These are phyloP conservation scores for Stigmatopora nigra DNA, from an alignment of 2,113 vertebrate species.

Conservation along the genomic window DNA sequence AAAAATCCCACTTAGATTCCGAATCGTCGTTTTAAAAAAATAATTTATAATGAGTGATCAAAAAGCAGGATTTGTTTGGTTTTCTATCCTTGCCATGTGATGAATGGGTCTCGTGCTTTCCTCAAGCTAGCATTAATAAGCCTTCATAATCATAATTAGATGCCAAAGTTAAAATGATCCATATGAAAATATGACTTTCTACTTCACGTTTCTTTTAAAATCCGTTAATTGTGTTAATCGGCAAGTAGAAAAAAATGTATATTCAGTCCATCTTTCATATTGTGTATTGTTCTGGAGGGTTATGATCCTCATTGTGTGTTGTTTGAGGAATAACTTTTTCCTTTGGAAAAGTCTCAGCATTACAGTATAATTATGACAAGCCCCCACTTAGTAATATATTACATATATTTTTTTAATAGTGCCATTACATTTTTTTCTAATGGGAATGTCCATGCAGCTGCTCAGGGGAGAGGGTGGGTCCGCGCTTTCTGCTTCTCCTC, in stretches of 20 bases:
- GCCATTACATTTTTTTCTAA: neutral
- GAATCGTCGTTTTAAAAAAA: neutral
- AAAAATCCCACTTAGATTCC: neutral
- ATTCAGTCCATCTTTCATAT: neutral
- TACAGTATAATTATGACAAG: neutral
- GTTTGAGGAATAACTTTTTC: neutral
- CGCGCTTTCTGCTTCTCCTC: slow-evolving; percentile 52
- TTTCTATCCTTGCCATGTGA: neutral
- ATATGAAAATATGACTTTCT: neutral
- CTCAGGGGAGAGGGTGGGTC: slow-evolving; percentile 72
- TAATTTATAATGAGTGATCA: neutral
- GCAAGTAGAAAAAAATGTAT: neutral
- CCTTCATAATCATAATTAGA: neutral
- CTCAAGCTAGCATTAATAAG: slow-evolving; percentile 1
- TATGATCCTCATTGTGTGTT: neutral
- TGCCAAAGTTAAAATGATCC: neutral
- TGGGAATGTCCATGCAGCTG: slow-evolving; percentile 21
- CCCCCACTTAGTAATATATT: neutral
- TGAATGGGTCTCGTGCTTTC: slow-evolving; percentile 1
- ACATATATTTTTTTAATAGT: neutral
- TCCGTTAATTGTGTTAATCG: neutral
- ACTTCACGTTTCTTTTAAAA: neutral
- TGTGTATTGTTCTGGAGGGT: neutral
- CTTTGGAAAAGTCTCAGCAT: neutral
- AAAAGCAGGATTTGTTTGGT: neutral